Conservation (phyloP, 1,140 invertebrate genomes). For the Berghia stephanieae region DNA sequence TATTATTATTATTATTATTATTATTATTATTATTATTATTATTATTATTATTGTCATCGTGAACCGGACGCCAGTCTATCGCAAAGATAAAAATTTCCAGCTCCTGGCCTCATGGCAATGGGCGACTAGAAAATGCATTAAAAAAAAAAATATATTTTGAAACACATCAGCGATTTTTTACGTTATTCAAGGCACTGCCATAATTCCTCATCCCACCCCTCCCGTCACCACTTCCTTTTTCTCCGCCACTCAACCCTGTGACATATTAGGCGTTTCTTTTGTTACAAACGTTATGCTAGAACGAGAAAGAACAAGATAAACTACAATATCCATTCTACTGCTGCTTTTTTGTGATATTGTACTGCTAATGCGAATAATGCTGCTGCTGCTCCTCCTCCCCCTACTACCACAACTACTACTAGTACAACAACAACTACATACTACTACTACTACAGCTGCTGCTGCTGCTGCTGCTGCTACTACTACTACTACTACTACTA, state of each 20-base stretch:
- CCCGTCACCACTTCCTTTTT: too few species aligned
- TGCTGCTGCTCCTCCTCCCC: too few species aligned
- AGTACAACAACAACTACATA: not conserved
- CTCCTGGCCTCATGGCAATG: not conserved
- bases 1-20: not conserved
- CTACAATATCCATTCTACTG: too few species aligned
- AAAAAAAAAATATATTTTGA: too few species aligned
- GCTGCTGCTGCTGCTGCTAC: too few species aligned
- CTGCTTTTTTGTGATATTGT: too few species aligned
- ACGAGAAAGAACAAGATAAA: too few species aligned
- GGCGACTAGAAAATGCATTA: not conserved
- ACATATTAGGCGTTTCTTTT: too few species aligned
- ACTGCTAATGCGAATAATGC: too few species aligned
- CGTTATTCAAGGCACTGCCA: not conserved
- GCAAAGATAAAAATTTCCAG: not conserved
- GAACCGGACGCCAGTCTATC: not conserved
- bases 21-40: not conserved
- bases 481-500: conserved; percentile 5
- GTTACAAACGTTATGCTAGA: too few species aligned
- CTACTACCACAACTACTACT: not conserved
- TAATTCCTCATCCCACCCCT: not conserved
- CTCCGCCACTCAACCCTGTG: too few species aligned
- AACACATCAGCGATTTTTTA: not conserved
- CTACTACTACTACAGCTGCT: not conserved
- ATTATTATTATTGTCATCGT: not conserved